Conservation (phyloP, 2,888 invertebrate genomes). For the Agriopis aurantiaria region DNA sequence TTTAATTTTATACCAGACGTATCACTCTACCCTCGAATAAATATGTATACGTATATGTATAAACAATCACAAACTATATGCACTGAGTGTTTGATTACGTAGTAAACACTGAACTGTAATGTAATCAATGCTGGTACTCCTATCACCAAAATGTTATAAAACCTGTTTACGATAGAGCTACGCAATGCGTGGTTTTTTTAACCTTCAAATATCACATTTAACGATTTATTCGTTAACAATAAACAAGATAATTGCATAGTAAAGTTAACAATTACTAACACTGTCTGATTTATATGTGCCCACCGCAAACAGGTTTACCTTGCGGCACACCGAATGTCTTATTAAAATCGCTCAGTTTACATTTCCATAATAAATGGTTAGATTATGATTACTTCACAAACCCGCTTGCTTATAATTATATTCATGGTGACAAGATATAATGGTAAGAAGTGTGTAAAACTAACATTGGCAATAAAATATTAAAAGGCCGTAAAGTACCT, state of each 20-base stretch:
- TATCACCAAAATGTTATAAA: conserved; percentile 26
- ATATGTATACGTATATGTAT: not conserved
- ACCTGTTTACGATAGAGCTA: conserved; percentile 24
- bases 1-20: not conserved
- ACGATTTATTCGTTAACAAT: conserved; percentile 49
- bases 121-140: conserved; percentile 17
- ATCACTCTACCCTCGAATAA: not conserved
- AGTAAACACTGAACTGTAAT: not conserved
- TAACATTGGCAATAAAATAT: conserved; percentile 21
- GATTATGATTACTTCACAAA: conserved; percentile 17
- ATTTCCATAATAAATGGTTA: conserved; percentile 46
- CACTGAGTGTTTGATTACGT: conserved; percentile 1
- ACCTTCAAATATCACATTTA: conserved; percentile 31
- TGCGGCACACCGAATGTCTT: conserved; percentile 57
- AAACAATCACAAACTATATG: not conserved
- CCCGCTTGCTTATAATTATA: conserved; percentile 38
- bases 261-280: conserved; percentile 43
- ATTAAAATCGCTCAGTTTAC: conserved; percentile 54
- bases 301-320: conserved; percentile 63
- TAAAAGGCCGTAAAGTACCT: conserved; percentile 15
- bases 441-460: conserved; percentile 25
- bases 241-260: conserved; percentile 44
- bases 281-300: conserved; percentile 56
- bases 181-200: conserved; percentile 26
- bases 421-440: conserved; percentile 36